These are phyloP conservation scores for Etheostoma cragini DNA, from an alignment of 2,113 vertebrate species.

Conservation along the genomic window DNA sequence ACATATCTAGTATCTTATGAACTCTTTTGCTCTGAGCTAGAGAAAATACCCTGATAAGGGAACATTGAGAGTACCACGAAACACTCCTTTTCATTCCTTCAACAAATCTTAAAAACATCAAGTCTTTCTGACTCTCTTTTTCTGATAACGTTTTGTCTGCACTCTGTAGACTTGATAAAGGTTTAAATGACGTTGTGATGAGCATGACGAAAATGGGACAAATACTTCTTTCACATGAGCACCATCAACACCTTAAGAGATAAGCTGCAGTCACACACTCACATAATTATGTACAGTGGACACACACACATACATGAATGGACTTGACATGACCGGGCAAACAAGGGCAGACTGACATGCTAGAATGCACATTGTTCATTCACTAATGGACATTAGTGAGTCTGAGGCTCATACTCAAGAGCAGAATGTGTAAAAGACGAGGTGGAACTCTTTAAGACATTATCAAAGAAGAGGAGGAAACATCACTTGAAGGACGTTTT, in stretches of 20 bases:
- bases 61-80: not conserved
- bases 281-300: not conserved
- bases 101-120: not conserved
- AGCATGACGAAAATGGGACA: not conserved
- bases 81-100: not conserved
- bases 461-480: not conserved
- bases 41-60: not conserved
- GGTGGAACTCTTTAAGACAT: not conserved
- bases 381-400: conserved; percentile 16
- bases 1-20: not conserved
- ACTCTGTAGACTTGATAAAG: not conserved
- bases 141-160: not conserved
- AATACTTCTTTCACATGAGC: not conserved
- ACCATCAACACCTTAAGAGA: conserved; percentile 23
- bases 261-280: not conserved
- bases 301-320: not conserved
- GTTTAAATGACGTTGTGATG: not conserved
- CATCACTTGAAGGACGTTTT: not conserved
- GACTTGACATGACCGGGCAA: conserved; percentile 20
- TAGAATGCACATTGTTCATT: conserved; percentile 23
- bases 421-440: not conserved
- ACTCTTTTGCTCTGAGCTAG: not conserved
- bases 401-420: conserved; percentile 11
- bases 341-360: conserved; percentile 53
- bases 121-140: not conserved